Conservation (phyloP, 1,140 invertebrate genomes). For the Pseudobourletiella spinata region DNA sequence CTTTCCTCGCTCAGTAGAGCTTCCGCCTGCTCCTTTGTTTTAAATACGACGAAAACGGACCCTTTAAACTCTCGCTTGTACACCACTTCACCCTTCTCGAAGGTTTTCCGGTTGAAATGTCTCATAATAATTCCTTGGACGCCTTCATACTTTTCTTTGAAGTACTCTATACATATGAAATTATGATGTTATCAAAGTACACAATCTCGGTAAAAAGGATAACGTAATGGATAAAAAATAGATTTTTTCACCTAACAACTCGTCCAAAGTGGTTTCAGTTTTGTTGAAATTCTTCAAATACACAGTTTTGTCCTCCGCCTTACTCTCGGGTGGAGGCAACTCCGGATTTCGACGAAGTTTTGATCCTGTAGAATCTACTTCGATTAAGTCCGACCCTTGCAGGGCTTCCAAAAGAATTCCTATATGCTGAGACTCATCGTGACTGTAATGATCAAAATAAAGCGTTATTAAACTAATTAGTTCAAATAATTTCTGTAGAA, state of each 20-base stretch:
- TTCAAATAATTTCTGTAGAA: too few species aligned
- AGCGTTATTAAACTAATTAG: neutral
- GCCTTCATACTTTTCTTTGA: slow-evolving; percentile 25
- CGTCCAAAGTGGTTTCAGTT: slow-evolving; percentile 26
- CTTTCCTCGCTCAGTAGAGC: slow-evolving; percentile 9
- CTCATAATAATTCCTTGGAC: slow-evolving; percentile 32
- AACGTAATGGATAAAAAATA: too few species aligned
- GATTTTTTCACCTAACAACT: slow-evolving; percentile 23
- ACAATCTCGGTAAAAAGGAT: too few species aligned
- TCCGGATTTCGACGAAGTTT: slow-evolving; percentile 26
- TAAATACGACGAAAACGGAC: slow-evolving; percentile 32
- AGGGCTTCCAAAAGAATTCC: slow-evolving; percentile 9
- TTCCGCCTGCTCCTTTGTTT: slow-evolving; percentile 21
- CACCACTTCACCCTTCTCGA: slow-evolving; percentile 5
- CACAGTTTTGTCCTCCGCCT: slow-evolving; percentile 14
- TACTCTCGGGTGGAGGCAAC: slow-evolving; percentile 21
- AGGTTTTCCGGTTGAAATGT: slow-evolving; percentile 18
- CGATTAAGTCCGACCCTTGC: slow-evolving; percentile 20
- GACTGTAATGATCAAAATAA: slow-evolving; percentile 5
- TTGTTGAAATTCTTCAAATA: slow-evolving; percentile 32
- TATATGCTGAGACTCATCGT: slow-evolving; percentile 1
- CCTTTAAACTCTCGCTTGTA: slow-evolving; percentile 33
- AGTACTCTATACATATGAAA: slow-evolving; percentile 21
- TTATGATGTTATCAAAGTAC: too few species aligned
- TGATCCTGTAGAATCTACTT: slow-evolving; percentile 13